Base-by-base conservation (phyloP, 2,888 invertebrate genomes). In the Eupithecia dodoneata region DNA sequence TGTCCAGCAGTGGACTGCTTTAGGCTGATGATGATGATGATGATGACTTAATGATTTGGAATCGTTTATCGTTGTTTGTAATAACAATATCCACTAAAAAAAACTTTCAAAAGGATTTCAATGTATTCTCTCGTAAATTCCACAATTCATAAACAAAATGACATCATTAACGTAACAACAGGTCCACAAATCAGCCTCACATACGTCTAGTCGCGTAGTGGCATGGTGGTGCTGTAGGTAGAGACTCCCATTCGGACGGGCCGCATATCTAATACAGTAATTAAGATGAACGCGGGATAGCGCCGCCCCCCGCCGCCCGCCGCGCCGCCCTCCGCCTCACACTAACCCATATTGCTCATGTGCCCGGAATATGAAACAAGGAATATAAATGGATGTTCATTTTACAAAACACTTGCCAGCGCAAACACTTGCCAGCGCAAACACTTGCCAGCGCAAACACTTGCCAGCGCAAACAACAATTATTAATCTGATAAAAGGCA, bases 201-300 rank as follows among this genome's bases (percentile, higher is more conserved):
- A 15, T 15, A 15, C 4, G 15, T 13, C 52, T 15, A 4, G 15
- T 4, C 13, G 55, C 0, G 55, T 6, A 2, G 55, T 2, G 5
- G 15, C 55, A 2, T n/a, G 15, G 7, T 59, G n/a, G 55, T 18
- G 2, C 55, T 70, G 55, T 74, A 47, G 66, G 73, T 30, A n/a
- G 75, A 42, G 30, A 44, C 70, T 73, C 30, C 30, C 30, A 66
- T 47, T 70, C 74, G 80, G 81, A 85, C 82, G 85, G 81, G 78
- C 75, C 83, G 87, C 86, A 86, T 87, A 80, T 80, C 85, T 89
- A 89, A 89, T 89, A 86, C 85, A 84, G 83, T 84, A 84, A 89
- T 88, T 88, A 87, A 86, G 88, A 88, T 88, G 83, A 80, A 80
- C 77, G 65, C 65, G 72, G 81, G 87, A 88, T 88, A 87, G 10